Evolutionary conservation across 2,888 invertebrate genomes (phyloP), one percentile per base, ranked within the genome.

Genomic region (Coronaproctus castanopsis): DNA sequence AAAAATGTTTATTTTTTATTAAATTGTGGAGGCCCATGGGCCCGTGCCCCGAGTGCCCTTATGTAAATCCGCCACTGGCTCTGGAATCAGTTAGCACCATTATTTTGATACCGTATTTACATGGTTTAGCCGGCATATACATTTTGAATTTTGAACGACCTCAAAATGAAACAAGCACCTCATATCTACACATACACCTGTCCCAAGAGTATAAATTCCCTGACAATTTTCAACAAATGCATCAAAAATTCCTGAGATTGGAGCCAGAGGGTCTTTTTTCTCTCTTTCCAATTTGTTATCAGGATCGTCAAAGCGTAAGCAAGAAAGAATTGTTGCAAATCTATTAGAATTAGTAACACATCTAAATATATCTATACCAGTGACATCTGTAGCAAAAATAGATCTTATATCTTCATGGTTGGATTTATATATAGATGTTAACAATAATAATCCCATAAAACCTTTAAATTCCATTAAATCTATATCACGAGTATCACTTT

Each of bases 31-130:
- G n/a, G n/a, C n/a, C n/a, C n/a, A n/a, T n/a, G n/a, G n/a, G n/a
- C n/a, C n/a, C n/a, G n/a, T n/a, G n/a, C n/a, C n/a, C n/a, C n/a
- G n/a, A n/a, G n/a, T n/a, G n/a, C n/a, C n/a, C n/a, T n/a, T n/a
- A n/a, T n/a, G n/a, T n/a, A n/a, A n/a, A n/a, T n/a, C n/a, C n/a
- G n/a, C n/a, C n/a, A 22, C 55, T 57, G 50, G 53, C 65, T 21
- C 60, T 52, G 8, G 67, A 64, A 62, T 66, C 68, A 18, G 63
- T 58, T 10, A 67, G 54, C 50, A 62, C 62, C 62, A 65, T 57
- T 19, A 67, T 57, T 55, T 66, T 66, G 48, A 66, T 57, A 19
- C 68, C 67, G 61, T 67, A 67, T 63, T 66, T 67, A 19, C 57
- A 62, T 21, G 67, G 67, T 63, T 67, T 68, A 21, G 54, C 60